Conservation (phyloP, 2,113 vertebrate species). For the Nothobranchius furzeri region DNA sequence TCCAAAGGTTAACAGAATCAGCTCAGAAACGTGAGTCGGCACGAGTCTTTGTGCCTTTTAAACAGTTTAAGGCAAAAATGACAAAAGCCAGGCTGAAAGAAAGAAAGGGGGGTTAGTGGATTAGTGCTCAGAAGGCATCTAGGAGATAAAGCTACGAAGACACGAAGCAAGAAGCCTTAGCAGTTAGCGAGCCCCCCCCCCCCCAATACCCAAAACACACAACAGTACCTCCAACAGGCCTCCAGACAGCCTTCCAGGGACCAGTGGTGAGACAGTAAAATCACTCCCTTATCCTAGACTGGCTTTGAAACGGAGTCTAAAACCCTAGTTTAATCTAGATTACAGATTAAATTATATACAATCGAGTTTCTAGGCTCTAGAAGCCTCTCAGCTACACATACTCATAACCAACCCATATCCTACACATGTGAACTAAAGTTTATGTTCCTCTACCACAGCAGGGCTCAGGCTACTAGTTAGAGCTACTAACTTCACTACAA, state of each 20-base stretch:
- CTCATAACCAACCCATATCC: slow-evolving; percentile 2
- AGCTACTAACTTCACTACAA: too few species aligned
- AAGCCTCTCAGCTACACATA: slow-evolving; percentile 18
- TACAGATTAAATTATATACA: slow-evolving; percentile 36
- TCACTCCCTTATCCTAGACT: slow-evolving; percentile 47
- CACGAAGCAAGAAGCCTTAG: slow-evolving; percentile 26
- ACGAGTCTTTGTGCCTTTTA: slow-evolving; percentile 24
- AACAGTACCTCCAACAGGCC: slow-evolving; percentile 64
- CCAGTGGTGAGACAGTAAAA: slow-evolving; percentile 57
- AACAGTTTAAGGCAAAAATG: slow-evolving; percentile 37
- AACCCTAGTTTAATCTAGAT: slow-evolving; percentile 32
- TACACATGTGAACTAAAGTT: neutral
- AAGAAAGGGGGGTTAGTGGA: slow-evolving; percentile 43
- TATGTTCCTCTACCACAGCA: too few species aligned
- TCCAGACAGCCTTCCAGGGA: slow-evolving; percentile 54
- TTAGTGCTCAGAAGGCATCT: slow-evolving; percentile 53
- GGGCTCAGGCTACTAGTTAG: neutral
- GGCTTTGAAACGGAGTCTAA: slow-evolving; percentile 52
- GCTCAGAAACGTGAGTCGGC: neutral
- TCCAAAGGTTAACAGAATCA: slow-evolving; percentile 22
- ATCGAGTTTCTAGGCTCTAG: slow-evolving; percentile 18
- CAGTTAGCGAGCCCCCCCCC: slow-evolving; percentile 53
- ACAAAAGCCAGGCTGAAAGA: slow-evolving; percentile 59
- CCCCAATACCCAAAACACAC: slow-evolving; percentile 39
- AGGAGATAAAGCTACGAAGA: slow-evolving; percentile 52